phyloP scores from a whole-genome alignment of 2,888 invertebrate genomes.

The Augiades crinisus region DNA sequence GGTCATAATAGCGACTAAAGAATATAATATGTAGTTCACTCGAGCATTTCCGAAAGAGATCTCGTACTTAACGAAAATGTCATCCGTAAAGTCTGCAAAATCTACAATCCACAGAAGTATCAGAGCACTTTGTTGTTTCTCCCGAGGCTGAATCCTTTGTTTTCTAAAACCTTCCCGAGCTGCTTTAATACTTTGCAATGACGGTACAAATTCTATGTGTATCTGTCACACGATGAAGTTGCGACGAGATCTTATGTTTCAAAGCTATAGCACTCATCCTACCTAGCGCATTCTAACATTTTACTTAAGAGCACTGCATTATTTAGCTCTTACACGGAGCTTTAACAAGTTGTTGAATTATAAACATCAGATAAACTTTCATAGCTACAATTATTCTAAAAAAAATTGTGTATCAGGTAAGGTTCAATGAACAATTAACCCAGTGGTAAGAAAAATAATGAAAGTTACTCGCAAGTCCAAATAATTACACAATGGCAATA shows the following conservation, averaged over 20 bases:
- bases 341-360: too few species aligned
- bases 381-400: too few species aligned
- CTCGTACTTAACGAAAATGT: conserved; percentile 60
- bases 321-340: too few species aligned
- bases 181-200: conserved; percentile 70
- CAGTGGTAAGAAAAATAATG: too few species aligned
- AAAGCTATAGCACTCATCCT: background rate
- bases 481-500: too few species aligned
- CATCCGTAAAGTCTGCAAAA: conserved; percentile 52
- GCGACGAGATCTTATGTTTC: conserved; percentile 29
- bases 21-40: conserved; percentile 35
- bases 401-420: too few species aligned
- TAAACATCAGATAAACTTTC: too few species aligned
- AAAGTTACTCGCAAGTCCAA: too few species aligned
- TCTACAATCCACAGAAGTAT: conserved; percentile 61
- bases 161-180: conserved; percentile 60
- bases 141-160: conserved; percentile 68
- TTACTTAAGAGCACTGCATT: background rate
- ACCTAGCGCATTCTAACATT: background rate
- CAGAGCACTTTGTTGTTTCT: conserved; percentile 65
- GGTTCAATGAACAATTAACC: too few species aligned
- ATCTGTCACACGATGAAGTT: conserved; percentile 45
- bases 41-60: conserved; percentile 48
- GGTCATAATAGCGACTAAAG: background rate
- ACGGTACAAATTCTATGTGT: conserved; percentile 59